Evolutionary conservation across 2,113 vertebrate genomes (phyloP).

Genomic region (zebrafish (Danio rerio)): DNA sequence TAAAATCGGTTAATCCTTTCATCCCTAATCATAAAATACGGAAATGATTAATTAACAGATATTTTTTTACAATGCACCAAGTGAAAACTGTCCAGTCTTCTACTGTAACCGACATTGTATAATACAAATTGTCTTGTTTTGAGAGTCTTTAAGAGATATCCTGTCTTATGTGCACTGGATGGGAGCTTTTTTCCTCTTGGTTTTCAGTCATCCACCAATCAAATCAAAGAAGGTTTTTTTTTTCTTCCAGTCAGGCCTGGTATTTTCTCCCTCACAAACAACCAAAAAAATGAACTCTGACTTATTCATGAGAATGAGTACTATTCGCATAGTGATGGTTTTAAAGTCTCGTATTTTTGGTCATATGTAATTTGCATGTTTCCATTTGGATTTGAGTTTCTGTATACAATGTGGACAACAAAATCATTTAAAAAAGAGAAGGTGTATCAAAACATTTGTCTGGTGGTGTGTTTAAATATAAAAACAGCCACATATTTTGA

Average conservation of each 20-base stretch:
- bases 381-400: not conserved
- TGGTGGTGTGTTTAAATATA: constrained; percentile 42
- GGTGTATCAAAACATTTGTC: not conserved
- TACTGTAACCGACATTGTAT: too few relatives aligned
- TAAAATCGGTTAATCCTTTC: too few relatives aligned
- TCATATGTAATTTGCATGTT: not conserved
- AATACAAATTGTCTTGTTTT: too few relatives aligned
- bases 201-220: too few relatives aligned
- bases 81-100: too few relatives aligned
- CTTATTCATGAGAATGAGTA: not conserved
- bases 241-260: not conserved
- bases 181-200: too few relatives aligned
- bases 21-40: too few relatives aligned
- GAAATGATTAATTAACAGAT: too few relatives aligned
- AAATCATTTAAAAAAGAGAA: not conserved
- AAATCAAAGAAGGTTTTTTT: too few relatives aligned
- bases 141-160: too few relatives aligned
- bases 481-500: constrained; percentile 71
- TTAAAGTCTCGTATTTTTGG: not conserved
- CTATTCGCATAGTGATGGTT: not conserved
- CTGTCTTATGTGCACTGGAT: too few relatives aligned
- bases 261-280: not conserved
- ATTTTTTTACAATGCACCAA: too few relatives aligned
- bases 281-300: not conserved
- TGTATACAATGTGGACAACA: not conserved